Conservation (phyloP, 1,140 invertebrate species). For the Grapholita molesta region DNA sequence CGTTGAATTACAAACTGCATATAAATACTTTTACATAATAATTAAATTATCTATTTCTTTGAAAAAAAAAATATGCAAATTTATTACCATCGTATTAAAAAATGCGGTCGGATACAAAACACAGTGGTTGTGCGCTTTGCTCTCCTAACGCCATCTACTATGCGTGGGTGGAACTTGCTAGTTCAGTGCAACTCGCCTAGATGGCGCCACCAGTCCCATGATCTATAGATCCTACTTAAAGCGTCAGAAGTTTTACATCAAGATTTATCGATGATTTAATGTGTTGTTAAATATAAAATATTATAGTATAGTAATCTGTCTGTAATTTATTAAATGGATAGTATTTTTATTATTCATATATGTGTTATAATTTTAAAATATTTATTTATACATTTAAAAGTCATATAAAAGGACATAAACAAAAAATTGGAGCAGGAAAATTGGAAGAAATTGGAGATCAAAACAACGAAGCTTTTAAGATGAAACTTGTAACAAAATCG, state of each 20-base stretch:
- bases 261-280: background rate
- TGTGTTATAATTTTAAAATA: too few relatives aligned
- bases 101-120: too few relatives aligned
- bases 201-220: slow-evolving; percentile 30
- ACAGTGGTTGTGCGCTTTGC: background rate
- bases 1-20: too few relatives aligned
- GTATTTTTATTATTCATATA: too few relatives aligned
- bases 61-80: background rate
- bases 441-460: too few relatives aligned
- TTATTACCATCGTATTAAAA: too few relatives aligned
- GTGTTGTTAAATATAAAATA: background rate
- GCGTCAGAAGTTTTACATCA: background rate
- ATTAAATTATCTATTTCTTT: background rate
- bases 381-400: too few relatives aligned
- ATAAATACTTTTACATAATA: too few relatives aligned
- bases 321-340: too few relatives aligned
- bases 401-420: background rate
- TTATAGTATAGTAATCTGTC: too few relatives aligned
- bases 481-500: slow-evolving; percentile 18
- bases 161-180: slow-evolving; percentile 25
- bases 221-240: background rate
- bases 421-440: too few relatives aligned
- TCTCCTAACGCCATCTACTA: slow-evolving; percentile 36
- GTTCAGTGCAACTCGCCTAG: slow-evolving; percentile 30
- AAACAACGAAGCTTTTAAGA: slow-evolving; percentile 6